These are phyloP conservation scores for Macrobrachium nipponense DNA, from an alignment of 1,140 invertebrate genomes.

Conservation along the genomic window DNA sequence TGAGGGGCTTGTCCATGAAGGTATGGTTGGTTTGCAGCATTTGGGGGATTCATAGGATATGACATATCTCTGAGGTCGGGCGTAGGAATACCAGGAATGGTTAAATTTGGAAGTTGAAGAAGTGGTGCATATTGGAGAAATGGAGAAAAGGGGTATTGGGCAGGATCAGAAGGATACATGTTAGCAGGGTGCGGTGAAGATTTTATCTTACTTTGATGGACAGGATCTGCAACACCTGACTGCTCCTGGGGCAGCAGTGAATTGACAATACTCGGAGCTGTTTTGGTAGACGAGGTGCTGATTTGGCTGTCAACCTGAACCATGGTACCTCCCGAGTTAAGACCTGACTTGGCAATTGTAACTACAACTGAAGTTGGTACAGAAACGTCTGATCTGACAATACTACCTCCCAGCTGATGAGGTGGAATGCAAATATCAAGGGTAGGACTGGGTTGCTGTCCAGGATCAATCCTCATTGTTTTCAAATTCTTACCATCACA, in stretches of 20 bases:
- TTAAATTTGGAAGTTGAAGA: conserved; percentile 73
- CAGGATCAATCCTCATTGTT: conserved; percentile 78
- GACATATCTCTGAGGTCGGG: conserved; percentile 62
- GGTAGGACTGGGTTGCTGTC: conserved; percentile 67
- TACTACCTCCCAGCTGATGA: conserved; percentile 41
- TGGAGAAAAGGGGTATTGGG: conserved; percentile 72
- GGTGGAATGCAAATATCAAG: conserved; percentile 57
- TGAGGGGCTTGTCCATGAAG: not conserved
- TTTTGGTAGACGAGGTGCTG: conserved; percentile 56
- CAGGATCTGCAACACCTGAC: conserved; percentile 1
- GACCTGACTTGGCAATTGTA: conserved; percentile 77
- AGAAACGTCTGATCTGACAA: conserved; percentile 38
- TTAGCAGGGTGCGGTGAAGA: conserved; percentile 25
- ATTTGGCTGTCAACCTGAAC: conserved; percentile 69
- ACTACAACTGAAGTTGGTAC: conserved; percentile 66
- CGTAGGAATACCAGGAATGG: conserved; percentile 66
- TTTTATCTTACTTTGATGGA: conserved; percentile 9
- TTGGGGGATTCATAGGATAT: conserved; percentile 30
- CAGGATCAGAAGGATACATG: conserved; percentile 34
- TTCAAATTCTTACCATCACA: conserved; percentile 74
- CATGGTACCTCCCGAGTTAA: conserved; percentile 81
- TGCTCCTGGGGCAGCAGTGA: conserved; percentile 35
- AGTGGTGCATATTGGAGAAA: conserved; percentile 73
- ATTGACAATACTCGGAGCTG: conserved; percentile 38
- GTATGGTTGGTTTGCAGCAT: conserved; percentile 6